phyloP scores from a whole-genome alignment of 2,888 invertebrate genomes.

The Sinodicranocentrus sp. region DNA sequence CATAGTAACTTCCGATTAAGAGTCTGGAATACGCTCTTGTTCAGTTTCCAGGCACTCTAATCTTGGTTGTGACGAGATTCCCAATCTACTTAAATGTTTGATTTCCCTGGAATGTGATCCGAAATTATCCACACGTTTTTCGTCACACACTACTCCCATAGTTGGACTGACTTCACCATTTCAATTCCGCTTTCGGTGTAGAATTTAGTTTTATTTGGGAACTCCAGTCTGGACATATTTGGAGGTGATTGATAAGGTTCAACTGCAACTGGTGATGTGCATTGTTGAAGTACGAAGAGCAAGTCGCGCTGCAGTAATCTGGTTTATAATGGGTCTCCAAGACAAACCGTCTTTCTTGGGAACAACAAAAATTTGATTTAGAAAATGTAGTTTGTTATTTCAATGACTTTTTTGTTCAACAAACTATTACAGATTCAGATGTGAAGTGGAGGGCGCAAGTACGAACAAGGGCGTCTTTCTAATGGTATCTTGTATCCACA shows the following conservation, averaged over 20 bases:
- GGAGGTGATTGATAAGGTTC: not conserved
- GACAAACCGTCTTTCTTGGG: not conserved
- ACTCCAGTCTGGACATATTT: not conserved
- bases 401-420: not conserved
- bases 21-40: too few relatives aligned
- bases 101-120: not conserved
- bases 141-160: not conserved
- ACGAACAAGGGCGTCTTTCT: not conserved
- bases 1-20: too few relatives aligned
- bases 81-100: not conserved
- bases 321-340: conserved; percentile 11
- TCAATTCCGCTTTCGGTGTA: not conserved
- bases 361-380: conserved; percentile 17
- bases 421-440: not conserved
- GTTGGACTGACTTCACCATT: not conserved
- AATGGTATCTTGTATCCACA: not conserved
- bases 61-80: too few relatives aligned
- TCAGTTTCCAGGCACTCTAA: too few relatives aligned
- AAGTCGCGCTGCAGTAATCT: not conserved
- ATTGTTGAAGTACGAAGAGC: conserved; percentile 5
- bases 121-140: not conserved
- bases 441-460: not conserved
- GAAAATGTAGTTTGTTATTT: not conserved
- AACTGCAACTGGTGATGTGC: not conserved
- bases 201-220: not conserved